Evolutionary conservation across 1,140 invertebrate genomes (phyloP), one percentile per base, ranked within the genome.

Genomic region (Uloborus diversus): DNA sequence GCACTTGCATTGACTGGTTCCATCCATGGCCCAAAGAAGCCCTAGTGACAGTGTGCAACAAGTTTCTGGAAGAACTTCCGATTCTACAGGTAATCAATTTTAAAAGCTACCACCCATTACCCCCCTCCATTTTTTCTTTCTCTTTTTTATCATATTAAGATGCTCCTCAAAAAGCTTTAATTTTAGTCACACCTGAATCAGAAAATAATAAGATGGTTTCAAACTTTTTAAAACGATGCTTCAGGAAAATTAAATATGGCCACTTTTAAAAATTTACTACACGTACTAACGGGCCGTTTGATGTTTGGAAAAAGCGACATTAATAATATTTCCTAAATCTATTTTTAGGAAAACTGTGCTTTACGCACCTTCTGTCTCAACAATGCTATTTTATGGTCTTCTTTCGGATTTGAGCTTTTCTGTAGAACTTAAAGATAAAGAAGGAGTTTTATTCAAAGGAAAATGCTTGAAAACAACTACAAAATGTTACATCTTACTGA

Each of bases 21-120:
- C 96, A 98, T 85, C 95, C 97, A 71, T 99, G 97, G 89, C 96
- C 96, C 20, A 94, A 97, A 88, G 95, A 98, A 87, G 95, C 95
- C 30, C 87, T 97, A n/a, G 92, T 96, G 59, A 96, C 94, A 28
- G 97, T 98, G 0, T 94, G 95, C 37, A 91, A 93, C 86, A 91
- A 92, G 83, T 98, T 98, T 86, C 87, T 99, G 56, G 90, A 92
- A 82, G 93, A 96, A 84, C 88, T 96, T 20, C 89, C 64, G 14
- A 61, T 69, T 20, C 14, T 79, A 20, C 0, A 49, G 14, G 76
- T 79, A 25, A 68, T 27, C 9, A 42, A 42, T 17, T 42, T 42
- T 42, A 42, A 42, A 42, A 42, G 37, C 7, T 42, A 42, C n/a
- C n/a, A 42, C 17, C 17, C 37, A 17, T 42, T 42, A 9, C 37